A percentile compares a stretch with the other conserved stretches of the same genome.
phyloP scores from a whole-genome alignment of 2,888 invertebrate genomes.

The Leptinotarsa haldemani region DNA sequence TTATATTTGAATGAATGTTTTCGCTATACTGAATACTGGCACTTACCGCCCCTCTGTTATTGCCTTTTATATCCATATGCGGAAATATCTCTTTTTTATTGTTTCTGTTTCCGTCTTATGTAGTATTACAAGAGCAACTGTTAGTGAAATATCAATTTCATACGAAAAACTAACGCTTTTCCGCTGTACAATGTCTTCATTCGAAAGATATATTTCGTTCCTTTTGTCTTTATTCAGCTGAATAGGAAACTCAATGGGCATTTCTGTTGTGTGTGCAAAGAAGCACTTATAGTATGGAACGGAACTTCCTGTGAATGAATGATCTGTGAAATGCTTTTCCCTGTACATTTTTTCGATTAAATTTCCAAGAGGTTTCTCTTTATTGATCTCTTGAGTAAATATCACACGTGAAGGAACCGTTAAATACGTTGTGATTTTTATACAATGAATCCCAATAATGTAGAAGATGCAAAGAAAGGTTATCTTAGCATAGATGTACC shows the following conservation, averaged over 20 bases:
- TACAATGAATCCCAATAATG: too few relatives aligned
- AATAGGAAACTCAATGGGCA: neutral
- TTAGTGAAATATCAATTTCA: conserved; percentile 33
- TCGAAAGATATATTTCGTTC: neutral
- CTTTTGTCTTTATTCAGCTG: neutral
- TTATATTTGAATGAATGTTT: neutral
- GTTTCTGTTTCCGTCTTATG: conserved; percentile 25
- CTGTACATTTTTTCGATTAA: too few relatives aligned
- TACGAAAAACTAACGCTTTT: conserved; percentile 21
- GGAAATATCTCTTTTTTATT: conserved; percentile 21
- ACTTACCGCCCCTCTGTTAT: neutral
- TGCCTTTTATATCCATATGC: conserved; percentile 11
- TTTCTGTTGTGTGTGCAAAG: neutral
- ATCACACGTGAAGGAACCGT: too few relatives aligned
- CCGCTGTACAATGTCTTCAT: conserved; percentile 12
- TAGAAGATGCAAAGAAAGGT: too few relatives aligned
- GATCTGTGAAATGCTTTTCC: neutral
- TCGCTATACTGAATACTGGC: neutral
- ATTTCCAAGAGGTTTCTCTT: too few relatives aligned
- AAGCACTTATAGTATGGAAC: neutral
- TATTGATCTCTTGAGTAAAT: too few relatives aligned
- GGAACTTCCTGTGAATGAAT: neutral
- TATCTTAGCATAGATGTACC: too few relatives aligned
- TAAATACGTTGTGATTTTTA: too few relatives aligned
- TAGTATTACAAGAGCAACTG: conserved; percentile 25